A percentile compares a stretch with the other conserved stretches of the same genome.
phyloP scores from a whole-genome alignment of 1,140 invertebrate genomes.

The Lutraria rhynchaena region DNA sequence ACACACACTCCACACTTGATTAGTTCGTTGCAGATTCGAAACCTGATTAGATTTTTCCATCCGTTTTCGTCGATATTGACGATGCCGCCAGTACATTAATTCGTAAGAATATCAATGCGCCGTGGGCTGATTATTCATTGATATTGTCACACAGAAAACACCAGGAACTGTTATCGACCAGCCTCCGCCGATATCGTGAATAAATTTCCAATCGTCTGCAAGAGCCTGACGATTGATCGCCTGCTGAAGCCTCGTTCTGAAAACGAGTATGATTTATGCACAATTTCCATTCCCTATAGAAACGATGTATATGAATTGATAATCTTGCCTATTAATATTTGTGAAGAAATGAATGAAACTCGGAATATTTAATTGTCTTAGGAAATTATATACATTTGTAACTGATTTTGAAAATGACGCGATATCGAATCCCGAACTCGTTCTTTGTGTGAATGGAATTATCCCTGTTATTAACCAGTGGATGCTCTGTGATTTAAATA shows the following conservation, averaged over 20 bases:
- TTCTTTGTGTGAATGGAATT: slow-evolving; percentile 25
- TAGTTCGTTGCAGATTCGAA: too few species aligned
- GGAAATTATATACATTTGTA: not conserved
- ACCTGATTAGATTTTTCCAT: not conserved
- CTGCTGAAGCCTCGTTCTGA: slow-evolving; percentile 48
- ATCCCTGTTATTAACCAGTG: not conserved
- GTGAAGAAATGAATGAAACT: slow-evolving; percentile 14
- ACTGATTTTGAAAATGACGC: slow-evolving; percentile 36
- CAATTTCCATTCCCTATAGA: slow-evolving; percentile 45
- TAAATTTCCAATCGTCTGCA: slow-evolving; percentile 53
- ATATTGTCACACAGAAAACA: slow-evolving; percentile 28
- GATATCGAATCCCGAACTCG: not conserved
- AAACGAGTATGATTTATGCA: slow-evolving; percentile 59
- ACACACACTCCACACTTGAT: too few species aligned
- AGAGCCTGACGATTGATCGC: slow-evolving; percentile 51
- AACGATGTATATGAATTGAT: slow-evolving; percentile 56
- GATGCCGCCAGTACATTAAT: not conserved
- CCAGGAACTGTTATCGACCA: slow-evolving; percentile 35
- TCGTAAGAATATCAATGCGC: slow-evolving; percentile 12
- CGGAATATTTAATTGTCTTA: slow-evolving; percentile 23
- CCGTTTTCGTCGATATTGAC: too few species aligned
- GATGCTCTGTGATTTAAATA: slow-evolving; percentile 10
- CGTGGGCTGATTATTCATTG: not conserved
- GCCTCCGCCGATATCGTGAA: slow-evolving; percentile 26
- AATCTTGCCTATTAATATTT: slow-evolving; percentile 41